Percentiles rank a stretch among this genome's conserved stretches.
Conservation (phyloP, 1,140 invertebrate genomes). For the Hormaphis cornu region DNA sequence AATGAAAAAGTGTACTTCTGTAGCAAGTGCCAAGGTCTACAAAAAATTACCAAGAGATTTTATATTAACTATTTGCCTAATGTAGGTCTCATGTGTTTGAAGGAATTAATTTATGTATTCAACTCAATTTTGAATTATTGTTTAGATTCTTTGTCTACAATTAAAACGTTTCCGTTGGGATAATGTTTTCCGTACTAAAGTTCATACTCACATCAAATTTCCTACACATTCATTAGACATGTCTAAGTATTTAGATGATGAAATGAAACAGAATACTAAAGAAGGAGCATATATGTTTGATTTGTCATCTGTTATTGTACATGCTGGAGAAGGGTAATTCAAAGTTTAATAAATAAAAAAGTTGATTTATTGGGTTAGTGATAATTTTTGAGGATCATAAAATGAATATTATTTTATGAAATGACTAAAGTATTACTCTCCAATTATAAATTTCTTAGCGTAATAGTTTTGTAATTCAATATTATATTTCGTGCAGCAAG, state of each 20-base stretch:
- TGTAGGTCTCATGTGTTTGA: constrained; percentile 46
- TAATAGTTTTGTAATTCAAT: too few species aligned
- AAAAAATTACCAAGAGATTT: constrained; percentile 75
- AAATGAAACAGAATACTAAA: constrained; percentile 56
- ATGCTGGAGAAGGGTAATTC: constrained; percentile 67
- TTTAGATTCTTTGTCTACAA: constrained; percentile 69
- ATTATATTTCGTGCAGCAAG: too few species aligned
- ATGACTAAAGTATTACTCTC: too few species aligned
- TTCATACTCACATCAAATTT: constrained; percentile 71
- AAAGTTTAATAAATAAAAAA: background rate
- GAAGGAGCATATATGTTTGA: constrained; percentile 56
- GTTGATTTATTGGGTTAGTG: background rate
- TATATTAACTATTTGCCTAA: constrained; percentile 73
- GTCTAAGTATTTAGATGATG: constrained; percentile 64
- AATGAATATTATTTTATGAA: too few species aligned
- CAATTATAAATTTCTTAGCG: too few species aligned
- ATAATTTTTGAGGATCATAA: too few species aligned
- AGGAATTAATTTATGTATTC: background rate
- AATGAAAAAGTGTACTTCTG: constrained; percentile 76
- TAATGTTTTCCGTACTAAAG: constrained; percentile 66
- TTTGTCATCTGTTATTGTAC: constrained; percentile 73
- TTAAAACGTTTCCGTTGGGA: constrained; percentile 78
- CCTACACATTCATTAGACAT: constrained; percentile 67
- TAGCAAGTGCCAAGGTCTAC: constrained; percentile 68
- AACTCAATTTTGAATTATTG: background rate